Conservation (phyloP, 2,888 invertebrate species). For the Pyrrhia umbra region DNA sequence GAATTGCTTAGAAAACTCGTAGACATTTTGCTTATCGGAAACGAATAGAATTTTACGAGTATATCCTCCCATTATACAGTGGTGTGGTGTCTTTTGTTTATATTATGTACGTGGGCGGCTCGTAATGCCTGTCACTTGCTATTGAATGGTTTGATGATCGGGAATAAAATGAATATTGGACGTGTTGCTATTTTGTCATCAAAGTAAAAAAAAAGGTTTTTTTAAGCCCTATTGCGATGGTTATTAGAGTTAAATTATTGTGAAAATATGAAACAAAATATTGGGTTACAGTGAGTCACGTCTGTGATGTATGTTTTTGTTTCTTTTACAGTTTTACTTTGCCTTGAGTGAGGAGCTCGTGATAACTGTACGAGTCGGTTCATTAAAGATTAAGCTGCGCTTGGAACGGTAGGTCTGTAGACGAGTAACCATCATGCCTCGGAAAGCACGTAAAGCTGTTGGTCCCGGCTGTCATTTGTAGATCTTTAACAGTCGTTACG, state of each 20-base stretch:
- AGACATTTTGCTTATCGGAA: slow-evolving; percentile 53
- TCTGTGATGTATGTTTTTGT: no score
- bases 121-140: slow-evolving; percentile 20
- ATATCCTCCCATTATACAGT: slow-evolving; percentile 14
- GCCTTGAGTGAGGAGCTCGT: no score
- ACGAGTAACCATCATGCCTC: no score
- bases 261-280: no score
- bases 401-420: no score
- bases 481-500: no score
- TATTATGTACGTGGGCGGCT: slow-evolving; percentile 25
- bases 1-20: slow-evolving; percentile 31
- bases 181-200: slow-evolving; percentile 10
- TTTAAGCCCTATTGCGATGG: not conserved
- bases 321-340: no score
- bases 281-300: no score
- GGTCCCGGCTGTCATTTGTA: no score
- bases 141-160: slow-evolving; percentile 15
- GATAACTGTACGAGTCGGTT: no score
- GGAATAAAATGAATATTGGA: not conserved
- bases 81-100: slow-evolving; percentile 45
- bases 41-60: slow-evolving; percentile 57
- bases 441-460: no score
- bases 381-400: no score
- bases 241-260: not conserved
- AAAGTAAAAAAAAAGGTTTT: not conserved